Evolutionary conservation across 1,140 invertebrate species (phyloP), one percentile per base, ranked within the genome.

Genomic region (Zaprionus vittiger): DNA sequence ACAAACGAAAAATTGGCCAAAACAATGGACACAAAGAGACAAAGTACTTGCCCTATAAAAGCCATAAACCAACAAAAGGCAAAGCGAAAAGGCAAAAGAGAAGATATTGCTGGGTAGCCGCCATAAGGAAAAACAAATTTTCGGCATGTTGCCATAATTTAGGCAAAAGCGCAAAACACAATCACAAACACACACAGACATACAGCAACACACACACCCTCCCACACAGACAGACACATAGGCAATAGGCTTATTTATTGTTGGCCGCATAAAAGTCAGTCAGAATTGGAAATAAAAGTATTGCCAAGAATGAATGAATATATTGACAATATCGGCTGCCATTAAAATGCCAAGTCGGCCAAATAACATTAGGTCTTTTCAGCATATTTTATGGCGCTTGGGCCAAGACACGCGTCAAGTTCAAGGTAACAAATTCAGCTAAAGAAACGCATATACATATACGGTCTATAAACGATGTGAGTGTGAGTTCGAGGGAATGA

Each of bases 111-210:
- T 11, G 31, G 31, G 28, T 3, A 9, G 2, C 9, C 17, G 59
- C 54, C 28, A 64, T 47, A 63, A 64, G 59, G 24, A 52, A 75
- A 75, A 75, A 71, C 60, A 71, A 75, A 71, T 71, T 75, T 64
- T 71, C 73, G 54, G 68, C 60, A 71, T 59, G 54, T 71, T 75
- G 67, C 73, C 73, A 71, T 75, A 75, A 75, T 71, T 71, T 75
- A 75, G 54, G 67, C 67, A 28, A 59, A 71, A 71, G 26, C 69
- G 52, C 61, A 56, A 65, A 65, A 60, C 47, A 54, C 41, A 73
- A 20, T 38, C 49, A 44, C n/a, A 47, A 12, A 22, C 24, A 54
- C 34, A 67, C 4, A 28, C 7, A 31, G 2, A 26, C 12, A 52
- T 14, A 24, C n/a, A 17, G 7, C 34, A 11, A 37, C n/a, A n/a